A percentile compares a stretch with the other conserved stretches of the same genome.
Conservation (phyloP, 1,140 invertebrate species). For the Littorina saxatilis region DNA sequence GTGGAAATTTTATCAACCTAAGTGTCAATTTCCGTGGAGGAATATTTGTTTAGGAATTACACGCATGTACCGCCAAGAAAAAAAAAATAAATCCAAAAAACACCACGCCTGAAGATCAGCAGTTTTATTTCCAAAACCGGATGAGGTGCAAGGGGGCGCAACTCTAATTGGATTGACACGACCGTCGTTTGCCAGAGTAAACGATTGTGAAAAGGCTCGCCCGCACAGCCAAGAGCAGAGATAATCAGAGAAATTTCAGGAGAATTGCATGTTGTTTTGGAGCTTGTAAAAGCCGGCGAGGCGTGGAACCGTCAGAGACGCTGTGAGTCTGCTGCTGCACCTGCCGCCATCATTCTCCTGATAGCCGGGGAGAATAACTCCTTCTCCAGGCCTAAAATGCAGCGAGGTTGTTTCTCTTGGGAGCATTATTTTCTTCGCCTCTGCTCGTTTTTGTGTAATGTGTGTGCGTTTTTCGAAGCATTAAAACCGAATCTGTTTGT, state of each 20-base stretch:
- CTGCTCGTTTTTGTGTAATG: neutral
- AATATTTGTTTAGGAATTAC: too few relatives aligned
- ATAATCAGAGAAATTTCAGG: slow-evolving; percentile 16
- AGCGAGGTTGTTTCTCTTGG: neutral
- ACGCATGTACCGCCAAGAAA: too few relatives aligned
- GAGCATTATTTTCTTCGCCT: neutral
- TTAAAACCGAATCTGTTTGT: too few relatives aligned
- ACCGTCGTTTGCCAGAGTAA: neutral
- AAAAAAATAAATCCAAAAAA: too few relatives aligned
- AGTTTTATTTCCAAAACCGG: too few relatives aligned
- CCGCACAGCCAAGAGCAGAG: neutral
- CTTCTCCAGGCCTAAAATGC: slow-evolving; percentile 7
- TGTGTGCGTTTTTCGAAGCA: neutral
- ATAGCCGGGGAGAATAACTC: slow-evolving; percentile 1
- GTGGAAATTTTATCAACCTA: too few relatives aligned
- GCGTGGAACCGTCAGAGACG: neutral
- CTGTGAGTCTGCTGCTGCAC: neutral
- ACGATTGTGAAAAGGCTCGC: neutral
- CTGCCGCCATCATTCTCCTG: slow-evolving; percentile 26
- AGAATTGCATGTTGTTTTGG: slow-evolving; percentile 27
- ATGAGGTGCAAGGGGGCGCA: too few relatives aligned
- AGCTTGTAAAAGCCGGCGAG: slow-evolving; percentile 31
- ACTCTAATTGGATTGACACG: neutral
- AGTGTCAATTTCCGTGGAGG: too few relatives aligned
- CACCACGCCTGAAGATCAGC: too few relatives aligned